phyloP scores from a whole-genome alignment of 2,113 vertebrate species.

The Scytalopus superciliaris region DNA sequence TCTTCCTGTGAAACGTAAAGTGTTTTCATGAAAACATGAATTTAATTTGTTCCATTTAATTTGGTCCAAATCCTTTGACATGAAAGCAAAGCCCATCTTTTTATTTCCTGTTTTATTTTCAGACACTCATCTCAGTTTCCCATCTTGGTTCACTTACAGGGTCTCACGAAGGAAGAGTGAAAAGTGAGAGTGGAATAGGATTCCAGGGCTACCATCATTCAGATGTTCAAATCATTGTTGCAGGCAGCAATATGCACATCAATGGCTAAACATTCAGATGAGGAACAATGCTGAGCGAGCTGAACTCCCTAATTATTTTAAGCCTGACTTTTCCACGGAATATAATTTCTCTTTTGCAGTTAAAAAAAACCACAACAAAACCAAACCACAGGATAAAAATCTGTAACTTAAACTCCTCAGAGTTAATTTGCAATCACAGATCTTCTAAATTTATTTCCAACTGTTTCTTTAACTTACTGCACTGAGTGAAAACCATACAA shows the following conservation, averaged over 20 bases:
- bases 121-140: neutral
- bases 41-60: neutral
- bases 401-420: neutral
- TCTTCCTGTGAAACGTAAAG: neutral
- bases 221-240: neutral
- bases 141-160: neutral
- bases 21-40: neutral
- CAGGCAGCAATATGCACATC: neutral
- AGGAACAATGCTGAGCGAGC: neutral
- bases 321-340: neutral
- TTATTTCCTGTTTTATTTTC: neutral
- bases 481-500: neutral
- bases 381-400: neutral
- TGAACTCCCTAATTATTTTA: neutral
- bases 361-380: neutral
- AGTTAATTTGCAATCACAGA: neutral
- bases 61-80: neutral
- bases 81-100: neutral
- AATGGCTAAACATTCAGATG: neutral
- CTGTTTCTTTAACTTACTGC: neutral
- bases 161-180: neutral
- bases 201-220: neutral
- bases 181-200: neutral
- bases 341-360: neutral
- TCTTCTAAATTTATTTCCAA: neutral